Conservation (phyloP, 2,797 vertebrate genomes). For the Alfaro cultratus region DNA sequence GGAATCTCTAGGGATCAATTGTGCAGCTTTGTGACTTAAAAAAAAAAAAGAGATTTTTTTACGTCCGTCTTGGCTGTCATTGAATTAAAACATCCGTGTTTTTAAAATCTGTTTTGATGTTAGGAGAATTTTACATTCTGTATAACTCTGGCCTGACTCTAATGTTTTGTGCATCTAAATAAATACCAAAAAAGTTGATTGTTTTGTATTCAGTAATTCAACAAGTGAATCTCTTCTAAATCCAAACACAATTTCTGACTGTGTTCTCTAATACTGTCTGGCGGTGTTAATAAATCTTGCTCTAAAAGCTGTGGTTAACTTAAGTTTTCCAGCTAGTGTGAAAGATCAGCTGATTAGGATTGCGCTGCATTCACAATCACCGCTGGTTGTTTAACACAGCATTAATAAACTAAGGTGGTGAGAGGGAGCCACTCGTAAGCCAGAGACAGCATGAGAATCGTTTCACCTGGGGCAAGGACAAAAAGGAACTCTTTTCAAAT, state of each 20-base stretch:
- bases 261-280: background rate
- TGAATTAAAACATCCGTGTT: constrained; percentile 8
- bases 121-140: background rate
- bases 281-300: background rate
- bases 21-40: constrained; percentile 41
- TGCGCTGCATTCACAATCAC: background rate
- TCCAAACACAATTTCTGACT: background rate
- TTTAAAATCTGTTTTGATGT: background rate
- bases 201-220: background rate
- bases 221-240: background rate
- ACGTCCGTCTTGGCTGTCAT: constrained; percentile 26
- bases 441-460: background rate
- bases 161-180: background rate
- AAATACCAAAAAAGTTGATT: background rate
- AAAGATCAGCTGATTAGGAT: background rate
- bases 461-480: background rate
- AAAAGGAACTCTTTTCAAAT: background rate
- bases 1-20: constrained; percentile 51
- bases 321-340: background rate
- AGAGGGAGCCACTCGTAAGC: background rate
- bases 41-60: constrained; percentile 33
- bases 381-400: background rate
- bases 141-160: background rate
- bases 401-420: background rate
- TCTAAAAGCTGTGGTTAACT: background rate